These are phyloP conservation scores for Dolichopus griseipennis DNA, from an alignment of 2,888 invertebrate genomes.

Conservation along the genomic window DNA sequence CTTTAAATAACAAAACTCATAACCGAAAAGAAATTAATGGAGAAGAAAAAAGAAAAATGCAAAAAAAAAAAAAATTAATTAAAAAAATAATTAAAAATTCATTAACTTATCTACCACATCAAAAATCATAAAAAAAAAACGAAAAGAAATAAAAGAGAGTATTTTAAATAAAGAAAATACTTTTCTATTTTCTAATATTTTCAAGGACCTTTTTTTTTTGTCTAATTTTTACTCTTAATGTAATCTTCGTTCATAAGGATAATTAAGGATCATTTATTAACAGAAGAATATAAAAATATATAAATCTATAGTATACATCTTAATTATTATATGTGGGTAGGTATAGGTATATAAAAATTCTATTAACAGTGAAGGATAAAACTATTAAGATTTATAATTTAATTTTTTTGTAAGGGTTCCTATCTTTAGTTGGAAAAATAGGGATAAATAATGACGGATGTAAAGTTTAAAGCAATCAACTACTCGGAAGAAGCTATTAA, in stretches of 20 bases:
- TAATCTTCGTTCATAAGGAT: not conserved
- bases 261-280: constrained; percentile 4
- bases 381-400: too few relatives aligned
- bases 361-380: too few relatives aligned
- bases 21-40: too few relatives aligned
- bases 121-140: not conserved
- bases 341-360: too few relatives aligned
- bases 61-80: not conserved
- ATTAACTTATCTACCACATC: not conserved
- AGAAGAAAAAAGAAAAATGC: too few relatives aligned
- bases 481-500: too few relatives aligned
- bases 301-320: not conserved
- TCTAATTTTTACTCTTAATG: not conserved
- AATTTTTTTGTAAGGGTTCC: too few relatives aligned
- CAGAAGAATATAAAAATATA: not conserved
- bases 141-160: not conserved
- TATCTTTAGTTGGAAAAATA: too few relatives aligned
- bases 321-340: too few relatives aligned
- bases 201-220: not conserved
- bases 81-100: constrained; percentile 3
- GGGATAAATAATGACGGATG: too few relatives aligned
- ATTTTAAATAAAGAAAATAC: not conserved
- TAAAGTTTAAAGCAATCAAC: too few relatives aligned
- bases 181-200: not conserved
- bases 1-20: too few relatives aligned